These are phyloP conservation scores for Parambassis ranga DNA, from an alignment of 2,797 vertebrate genomes.

Conservation along the genomic window DNA sequence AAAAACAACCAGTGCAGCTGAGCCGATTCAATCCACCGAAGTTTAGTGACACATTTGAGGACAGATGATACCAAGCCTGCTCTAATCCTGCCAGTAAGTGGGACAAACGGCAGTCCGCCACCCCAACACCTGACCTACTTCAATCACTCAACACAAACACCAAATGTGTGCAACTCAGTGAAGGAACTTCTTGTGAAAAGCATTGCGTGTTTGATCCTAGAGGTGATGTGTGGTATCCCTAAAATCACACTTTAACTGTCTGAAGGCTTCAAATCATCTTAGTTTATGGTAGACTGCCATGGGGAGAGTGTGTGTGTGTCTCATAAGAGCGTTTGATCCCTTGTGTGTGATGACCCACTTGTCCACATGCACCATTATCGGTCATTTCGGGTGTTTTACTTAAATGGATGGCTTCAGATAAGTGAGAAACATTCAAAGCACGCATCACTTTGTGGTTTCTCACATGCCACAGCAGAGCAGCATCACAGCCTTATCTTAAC, in stretches of 20 bases:
- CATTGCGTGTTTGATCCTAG: neutral
- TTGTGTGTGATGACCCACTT: slow-evolving; percentile 57
- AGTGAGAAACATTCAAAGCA: slow-evolving; percentile 23
- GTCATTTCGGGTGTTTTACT: slow-evolving; percentile 40
- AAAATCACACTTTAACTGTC: slow-evolving; percentile 21
- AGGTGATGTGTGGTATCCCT: slow-evolving; percentile 1
- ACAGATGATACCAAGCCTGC: no score
- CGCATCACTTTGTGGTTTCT: slow-evolving; percentile 15
- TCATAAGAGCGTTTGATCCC: slow-evolving; percentile 47
- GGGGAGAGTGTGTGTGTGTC: neutral
- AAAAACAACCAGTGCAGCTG: no score
- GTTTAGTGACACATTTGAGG: no score
- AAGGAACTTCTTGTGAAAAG: neutral
- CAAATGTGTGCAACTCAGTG: neutral
- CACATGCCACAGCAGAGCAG: slow-evolving; percentile 10
- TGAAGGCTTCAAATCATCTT: slow-evolving; percentile 14
- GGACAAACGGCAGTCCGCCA: neutral
- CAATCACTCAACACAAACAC: neutral
- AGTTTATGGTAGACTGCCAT: slow-evolving; percentile 16
- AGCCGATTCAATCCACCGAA: no score
- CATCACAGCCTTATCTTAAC: slow-evolving; percentile 12
- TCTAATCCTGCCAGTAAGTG: neutral
- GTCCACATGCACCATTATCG: slow-evolving; percentile 45
- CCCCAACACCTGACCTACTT: neutral
- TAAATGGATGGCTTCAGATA: slow-evolving; percentile 32